Evolutionary conservation across 2,888 invertebrate genomes (phyloP).

Genomic region (Eristalis pertinax): DNA sequence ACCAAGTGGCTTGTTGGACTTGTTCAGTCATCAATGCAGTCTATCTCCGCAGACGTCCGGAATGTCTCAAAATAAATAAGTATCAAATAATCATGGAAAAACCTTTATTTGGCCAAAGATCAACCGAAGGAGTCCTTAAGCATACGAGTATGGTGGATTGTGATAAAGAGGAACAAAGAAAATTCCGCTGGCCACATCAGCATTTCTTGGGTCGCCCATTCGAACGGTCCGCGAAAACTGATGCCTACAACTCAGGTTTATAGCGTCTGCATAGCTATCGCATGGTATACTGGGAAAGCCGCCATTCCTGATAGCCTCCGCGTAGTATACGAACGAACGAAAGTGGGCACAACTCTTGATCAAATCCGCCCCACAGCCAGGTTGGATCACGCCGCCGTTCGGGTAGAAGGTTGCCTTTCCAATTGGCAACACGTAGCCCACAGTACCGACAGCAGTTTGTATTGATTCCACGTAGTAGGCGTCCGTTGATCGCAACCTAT

Average conservation of each 20-base stretch:
- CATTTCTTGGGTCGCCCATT: conserved; percentile 77
- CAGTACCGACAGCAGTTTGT: conserved; percentile 77
- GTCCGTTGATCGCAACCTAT: conserved; percentile 76
- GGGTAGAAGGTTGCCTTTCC: conserved; percentile 83
- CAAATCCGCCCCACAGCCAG: conserved; percentile 81
- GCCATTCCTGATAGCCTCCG: conserved; percentile 79
- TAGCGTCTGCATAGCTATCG: conserved; percentile 77
- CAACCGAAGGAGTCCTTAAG: too few relatives aligned
- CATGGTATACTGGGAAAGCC: conserved; percentile 76
- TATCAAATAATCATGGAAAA: too few relatives aligned
- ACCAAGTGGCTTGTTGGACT: too few relatives aligned
- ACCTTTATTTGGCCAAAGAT: too few relatives aligned
- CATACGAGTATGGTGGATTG: conserved; percentile 3
- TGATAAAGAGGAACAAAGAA: conserved; percentile 76
- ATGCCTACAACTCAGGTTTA: conserved; percentile 71
- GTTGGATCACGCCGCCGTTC: conserved; percentile 83
- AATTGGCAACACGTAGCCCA: conserved; percentile 78
- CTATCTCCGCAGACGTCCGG: too few relatives aligned
- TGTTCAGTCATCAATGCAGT: too few relatives aligned
- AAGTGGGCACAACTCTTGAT: conserved; percentile 81
- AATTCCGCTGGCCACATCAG: conserved; percentile 75
- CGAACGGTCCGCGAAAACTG: conserved; percentile 65
- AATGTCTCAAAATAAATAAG: too few relatives aligned
- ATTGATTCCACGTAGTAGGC: conserved; percentile 79
- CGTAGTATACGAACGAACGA: conserved; percentile 81